Evolutionary conservation across 2,888 invertebrate species (phyloP), one percentile per base, ranked within the genome.

Genomic region (Hirtodrosophila cameraria): DNA sequence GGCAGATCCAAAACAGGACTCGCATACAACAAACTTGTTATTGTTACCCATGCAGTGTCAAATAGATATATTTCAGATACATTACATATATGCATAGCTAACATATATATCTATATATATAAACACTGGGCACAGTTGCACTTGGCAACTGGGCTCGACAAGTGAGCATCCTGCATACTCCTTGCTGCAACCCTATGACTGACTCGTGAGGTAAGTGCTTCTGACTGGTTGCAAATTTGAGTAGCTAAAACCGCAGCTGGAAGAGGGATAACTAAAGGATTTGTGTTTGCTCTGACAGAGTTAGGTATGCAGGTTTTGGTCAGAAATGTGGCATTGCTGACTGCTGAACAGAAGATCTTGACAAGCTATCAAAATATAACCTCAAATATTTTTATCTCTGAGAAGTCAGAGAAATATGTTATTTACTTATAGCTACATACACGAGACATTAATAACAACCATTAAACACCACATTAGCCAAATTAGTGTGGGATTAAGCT

Each of bases 171-270:
- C 36, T 4, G 6, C 39, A 43, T 4, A 18, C 18, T 12, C 15
- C 12, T 1, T 25, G 11, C 25, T 28, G 39, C 35, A 20, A 31
- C 35, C 23, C n/a, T 30, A 30, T 41, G 49, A 54, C 41, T 60
- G 61, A 60, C 49, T 69, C 31, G 46, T 42, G 46, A 15, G 64
- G 12, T 60, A 53, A 60, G 50, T 65, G 59, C 50, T 42, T 65
- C 8, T 58, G 81, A 58, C 76, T 43, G 49, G 38, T 33, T 50
- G 52, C 31, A 53, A 64, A 61, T 59, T 53, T 50, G 61, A 64
- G 64, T 58, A 50, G 70, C 15, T 39, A 25, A 50, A 62, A 38
- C 50, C 69, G 28, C 59, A 60, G 27, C 38, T 41, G 16, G 30
- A 38, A n/a, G 54, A 46, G 28, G 11, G 23, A 20, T 27, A 43